phyloP scores from a whole-genome alignment of 1,140 invertebrate species.

The Lordiphosa clarofinis region DNA sequence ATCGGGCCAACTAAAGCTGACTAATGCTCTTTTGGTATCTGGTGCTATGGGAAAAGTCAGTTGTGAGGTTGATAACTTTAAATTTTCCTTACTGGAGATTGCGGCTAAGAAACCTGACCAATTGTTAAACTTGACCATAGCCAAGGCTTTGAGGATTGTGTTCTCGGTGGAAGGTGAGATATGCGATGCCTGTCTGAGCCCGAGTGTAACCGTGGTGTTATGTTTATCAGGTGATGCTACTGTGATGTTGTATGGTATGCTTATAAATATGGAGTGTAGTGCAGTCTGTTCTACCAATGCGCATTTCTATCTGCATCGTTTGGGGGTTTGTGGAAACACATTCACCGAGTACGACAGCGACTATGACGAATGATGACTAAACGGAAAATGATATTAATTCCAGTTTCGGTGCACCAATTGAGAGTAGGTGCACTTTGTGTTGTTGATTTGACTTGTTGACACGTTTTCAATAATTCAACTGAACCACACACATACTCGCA shows the following conservation, averaged over 20 bases:
- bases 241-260: conserved; percentile 1
- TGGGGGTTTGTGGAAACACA: conserved; percentile 6
- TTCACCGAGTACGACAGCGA: conserved; percentile 5
- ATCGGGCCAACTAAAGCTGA: neutral
- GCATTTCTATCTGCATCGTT: conserved; percentile 14
- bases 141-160: neutral
- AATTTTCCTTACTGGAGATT: neutral
- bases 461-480: conserved; percentile 68
- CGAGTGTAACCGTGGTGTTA: neutral
- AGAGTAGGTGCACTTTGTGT: neutral
- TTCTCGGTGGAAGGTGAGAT: neutral
- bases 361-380: conserved; percentile 14
- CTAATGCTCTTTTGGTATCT: conserved; percentile 4
- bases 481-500: neutral
- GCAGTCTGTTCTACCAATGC: conserved; percentile 1
- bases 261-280: neutral
- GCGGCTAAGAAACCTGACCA: neutral
- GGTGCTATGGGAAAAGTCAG: neutral
- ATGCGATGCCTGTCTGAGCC: neutral
- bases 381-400: conserved; percentile 1
- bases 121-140: neutral
- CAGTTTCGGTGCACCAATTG: conserved; percentile 1
- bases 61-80: conserved; percentile 1
- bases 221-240: neutral
- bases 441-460: conserved; percentile 54